Base-by-base conservation (phyloP, 2,797 vertebrate genomes). In the Brachyalestes nurse region DNA sequence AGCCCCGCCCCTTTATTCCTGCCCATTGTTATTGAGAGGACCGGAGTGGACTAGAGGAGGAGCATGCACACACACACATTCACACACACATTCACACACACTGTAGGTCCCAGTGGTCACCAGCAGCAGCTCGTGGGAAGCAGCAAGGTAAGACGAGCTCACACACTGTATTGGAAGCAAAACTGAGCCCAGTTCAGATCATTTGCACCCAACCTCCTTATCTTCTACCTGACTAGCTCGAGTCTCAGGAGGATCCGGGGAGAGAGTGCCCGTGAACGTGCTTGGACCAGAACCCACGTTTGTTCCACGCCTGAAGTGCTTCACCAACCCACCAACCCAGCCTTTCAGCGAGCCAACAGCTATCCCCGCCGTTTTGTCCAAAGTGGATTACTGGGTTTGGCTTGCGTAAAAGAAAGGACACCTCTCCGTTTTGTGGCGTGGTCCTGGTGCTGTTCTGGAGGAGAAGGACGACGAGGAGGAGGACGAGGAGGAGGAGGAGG, bases 21-120 rank as follows among this genome's bases (percentile, higher is more conserved):
- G 72, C 40, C 79, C 21, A 67, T 87, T 87, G 86, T 85, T 80
- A 87, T 85, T 87, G 75, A 87, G 76, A 82, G 77, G 69, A 83
- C 58, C 25, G 16, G 45, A 78, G 65, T 45, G 42, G 79, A 85
- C 58, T 67, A 67, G 79, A 81, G 57, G 77, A 53, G 77, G 58
- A 67, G 78, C 49, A 28, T 42, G 25, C 58, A 53, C 17, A n/a
- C 71, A 75, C 72, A 81, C 5, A 51, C 79, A n/a, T n/a, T n/a
- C n/a, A 38, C 78, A 60, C 57, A n/a, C 79, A n/a, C 64, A 12
- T 25, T 38, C 38, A 55, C 25, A 69, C 70, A 34, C 66, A n/a
- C 78, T 69, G 78, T 60, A 61, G 51, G 28, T 72, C 67, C 25
- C 40, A 77, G 67, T 25, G 49, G n/a, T 72, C 73, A 73, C 28